A percentile compares a stretch with the other conserved stretches of the same genome.
Conservation (phyloP, 2,113 vertebrate species). For the Rhegmatorhina hoffmannsi region DNA sequence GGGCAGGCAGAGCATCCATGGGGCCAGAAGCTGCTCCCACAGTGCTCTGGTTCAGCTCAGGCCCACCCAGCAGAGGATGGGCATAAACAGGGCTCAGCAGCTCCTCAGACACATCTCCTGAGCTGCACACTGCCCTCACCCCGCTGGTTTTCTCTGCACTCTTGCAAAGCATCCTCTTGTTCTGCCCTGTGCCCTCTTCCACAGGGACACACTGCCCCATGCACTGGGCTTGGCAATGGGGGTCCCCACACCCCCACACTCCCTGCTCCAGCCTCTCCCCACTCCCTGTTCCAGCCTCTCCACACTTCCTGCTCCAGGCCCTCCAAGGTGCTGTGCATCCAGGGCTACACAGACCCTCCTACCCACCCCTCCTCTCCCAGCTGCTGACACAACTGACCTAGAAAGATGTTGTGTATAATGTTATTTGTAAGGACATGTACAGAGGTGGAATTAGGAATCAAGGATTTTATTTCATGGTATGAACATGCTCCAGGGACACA, state of each 20-base stretch:
- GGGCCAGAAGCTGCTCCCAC: neutral
- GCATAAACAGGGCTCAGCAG: neutral
- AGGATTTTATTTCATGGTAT: slow-evolving; percentile 73
- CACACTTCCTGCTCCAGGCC: rapidly evolving
- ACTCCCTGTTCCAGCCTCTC: too few relatives aligned
- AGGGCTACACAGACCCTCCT: rapidly evolving
- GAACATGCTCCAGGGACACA: slow-evolving; percentile 71
- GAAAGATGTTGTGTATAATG: rapidly evolving
- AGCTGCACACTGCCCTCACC: rapidly evolving
- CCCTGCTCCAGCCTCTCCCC: neutral
- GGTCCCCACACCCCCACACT: too few relatives aligned
- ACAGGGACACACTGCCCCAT: neutral
- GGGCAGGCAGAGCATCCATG: neutral
- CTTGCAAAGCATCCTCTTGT: neutral
- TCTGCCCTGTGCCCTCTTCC: neutral
- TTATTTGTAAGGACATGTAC: neutral
- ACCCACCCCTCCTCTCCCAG: neutral
- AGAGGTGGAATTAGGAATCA: neutral
- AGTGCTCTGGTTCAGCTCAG: neutral
- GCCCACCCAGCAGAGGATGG: neutral
- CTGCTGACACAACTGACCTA: rapidly evolving
- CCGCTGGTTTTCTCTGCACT: rapidly evolving
- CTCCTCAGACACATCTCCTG: rapidly evolving
- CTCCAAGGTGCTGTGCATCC: neutral
- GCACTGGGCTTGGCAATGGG: neutral